These are phyloP conservation scores for Loriculus beryllinus DNA, from an alignment of 2,797 vertebrate species.

Conservation along the genomic window DNA sequence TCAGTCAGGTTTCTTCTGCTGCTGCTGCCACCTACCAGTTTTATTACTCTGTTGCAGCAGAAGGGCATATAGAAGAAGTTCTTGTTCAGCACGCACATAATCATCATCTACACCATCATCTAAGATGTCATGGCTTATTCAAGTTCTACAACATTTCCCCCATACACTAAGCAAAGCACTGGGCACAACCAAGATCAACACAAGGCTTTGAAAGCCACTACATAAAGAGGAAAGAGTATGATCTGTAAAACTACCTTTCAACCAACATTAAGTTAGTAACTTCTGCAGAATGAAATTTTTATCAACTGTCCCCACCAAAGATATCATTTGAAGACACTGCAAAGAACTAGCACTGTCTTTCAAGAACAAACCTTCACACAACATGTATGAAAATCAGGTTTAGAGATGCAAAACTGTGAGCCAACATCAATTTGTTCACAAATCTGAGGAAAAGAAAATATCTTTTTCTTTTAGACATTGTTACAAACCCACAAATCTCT, in stretches of 20 bases:
- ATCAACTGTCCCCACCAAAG: neutral
- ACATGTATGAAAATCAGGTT: neutral
- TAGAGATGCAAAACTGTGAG: neutral
- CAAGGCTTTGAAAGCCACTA: conserved; percentile 6
- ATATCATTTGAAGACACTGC: neutral
- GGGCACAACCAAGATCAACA: conserved; percentile 23
- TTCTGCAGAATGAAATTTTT: neutral
- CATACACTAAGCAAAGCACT: conserved; percentile 7
- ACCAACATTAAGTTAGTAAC: neutral
- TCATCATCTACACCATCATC: conserved; percentile 41
- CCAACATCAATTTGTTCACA: neutral
- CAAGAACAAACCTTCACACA: neutral
- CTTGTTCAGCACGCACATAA: conserved; percentile 70
- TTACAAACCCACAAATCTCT: conserved; percentile 2
- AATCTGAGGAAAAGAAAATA: neutral
- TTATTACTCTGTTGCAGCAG: conserved; percentile 80
- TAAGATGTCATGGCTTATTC: conserved; percentile 48
- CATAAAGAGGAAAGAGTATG: neutral
- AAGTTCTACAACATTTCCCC: conserved; percentile 5
- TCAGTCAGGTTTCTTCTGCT: conserved; percentile 65
- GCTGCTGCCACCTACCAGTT: conserved; percentile 77
- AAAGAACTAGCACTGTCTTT: neutral
- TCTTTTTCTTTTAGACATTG: neutral
- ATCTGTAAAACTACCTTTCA: neutral
- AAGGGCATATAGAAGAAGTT: conserved; percentile 79